Evolutionary conservation across 2,113 vertebrate genomes (phyloP), one percentile per base, ranked within the genome.

Genomic region (Colinus virginianus): DNA sequence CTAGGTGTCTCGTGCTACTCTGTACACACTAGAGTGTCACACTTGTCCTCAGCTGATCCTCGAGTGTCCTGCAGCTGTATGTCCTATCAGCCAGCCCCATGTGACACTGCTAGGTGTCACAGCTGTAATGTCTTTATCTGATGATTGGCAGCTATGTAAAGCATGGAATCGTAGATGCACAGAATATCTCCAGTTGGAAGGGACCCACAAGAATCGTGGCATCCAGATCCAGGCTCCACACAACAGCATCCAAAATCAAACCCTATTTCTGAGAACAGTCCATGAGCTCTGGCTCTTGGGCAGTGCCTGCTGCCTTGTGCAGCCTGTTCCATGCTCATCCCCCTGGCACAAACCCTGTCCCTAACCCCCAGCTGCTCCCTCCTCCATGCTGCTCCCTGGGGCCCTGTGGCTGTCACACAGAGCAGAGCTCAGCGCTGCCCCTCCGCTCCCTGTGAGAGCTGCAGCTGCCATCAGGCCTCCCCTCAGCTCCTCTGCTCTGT

Each of bases 91-190:
- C 46, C 78, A 68, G 78, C 21, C 25, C 53, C 26, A 7, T 4
- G 23, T 21, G 34, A 49, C 21, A 12, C 40, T 49, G 32, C 32
- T 28, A 58, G 32, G 13, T 51, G n/a, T 84, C 38, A 84, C 53
- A 75, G 36, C 11, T 1, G 0, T 7, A 9, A 34, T 34, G n/a
- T 19, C 13, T 81, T 42, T 55, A 53, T 42, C 2, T 1, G 23
- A 16, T 75, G 63, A 42, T 9, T n/a, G 4, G 16, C 30, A 84
- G 32, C 40, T 79, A 62, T 36, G 43, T 55, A 34, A 11, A 11
- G 19, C 30, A n/a, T 58, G n/a, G 32, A n/a, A 58, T 20, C 17
- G 19, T 20, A n/a, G 32, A 20, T 20, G 30, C 32, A n/a, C 30
- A 58, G 55, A 58, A 20, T 58, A 20, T 21, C 55, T 19, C 18